phyloP scores from a whole-genome alignment of 1,140 invertebrate species.

The Leptinotarsa lineolata region DNA sequence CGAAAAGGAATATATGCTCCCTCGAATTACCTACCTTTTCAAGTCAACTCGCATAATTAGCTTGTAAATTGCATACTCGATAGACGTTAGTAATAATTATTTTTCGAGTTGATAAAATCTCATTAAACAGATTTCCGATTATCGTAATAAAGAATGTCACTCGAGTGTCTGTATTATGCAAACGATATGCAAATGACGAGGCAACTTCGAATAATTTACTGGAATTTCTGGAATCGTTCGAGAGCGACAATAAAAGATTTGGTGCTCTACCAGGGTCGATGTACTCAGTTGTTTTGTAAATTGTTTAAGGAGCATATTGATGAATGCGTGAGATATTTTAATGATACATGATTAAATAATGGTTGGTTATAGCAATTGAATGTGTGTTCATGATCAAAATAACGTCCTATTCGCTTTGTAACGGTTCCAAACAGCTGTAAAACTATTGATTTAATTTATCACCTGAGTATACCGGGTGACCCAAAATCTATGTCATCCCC shows the following conservation, averaged over 20 bases:
- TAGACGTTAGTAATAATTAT: conserved; percentile 7
- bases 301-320: background rate
- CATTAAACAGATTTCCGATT: conserved; percentile 24
- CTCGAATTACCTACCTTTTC: background rate
- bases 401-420: no score
- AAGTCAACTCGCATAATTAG: conserved; percentile 10
- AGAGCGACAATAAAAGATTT: conserved; percentile 2
- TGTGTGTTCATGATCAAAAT: no score
- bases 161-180: conserved; percentile 16
- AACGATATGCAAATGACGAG: conserved; percentile 21
- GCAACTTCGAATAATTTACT: background rate
- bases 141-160: conserved; percentile 24
- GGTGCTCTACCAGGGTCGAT: background rate
- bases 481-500: no score
- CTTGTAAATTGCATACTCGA: conserved; percentile 16
- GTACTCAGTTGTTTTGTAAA: background rate
- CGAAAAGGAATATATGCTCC: background rate
- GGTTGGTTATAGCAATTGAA: no score
- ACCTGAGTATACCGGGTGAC: no score
- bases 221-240: background rate
- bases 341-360: no score
- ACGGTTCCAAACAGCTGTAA: no score
- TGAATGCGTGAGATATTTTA: no score
- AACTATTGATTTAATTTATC: no score
- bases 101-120: conserved; percentile 1